Conservation (phyloP, 2,113 vertebrate species). For the Pitta sordida region DNA sequence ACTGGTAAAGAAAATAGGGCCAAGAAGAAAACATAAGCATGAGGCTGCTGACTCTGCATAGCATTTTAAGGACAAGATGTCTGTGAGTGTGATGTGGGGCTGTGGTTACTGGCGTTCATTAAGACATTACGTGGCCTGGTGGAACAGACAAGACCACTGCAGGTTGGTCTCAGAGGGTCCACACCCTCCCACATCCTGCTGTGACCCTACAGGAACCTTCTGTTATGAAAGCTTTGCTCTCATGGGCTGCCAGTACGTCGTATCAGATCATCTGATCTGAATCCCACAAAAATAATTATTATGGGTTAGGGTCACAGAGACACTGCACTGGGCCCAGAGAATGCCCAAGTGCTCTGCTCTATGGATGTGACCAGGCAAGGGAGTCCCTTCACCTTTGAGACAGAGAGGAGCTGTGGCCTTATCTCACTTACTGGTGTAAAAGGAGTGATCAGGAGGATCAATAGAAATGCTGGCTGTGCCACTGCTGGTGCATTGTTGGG, state of each 20-base stretch:
- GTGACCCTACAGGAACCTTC: not conserved
- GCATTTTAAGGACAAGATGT: not conserved
- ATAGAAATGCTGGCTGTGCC: not conserved
- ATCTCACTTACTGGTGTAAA: not conserved
- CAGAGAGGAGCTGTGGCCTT: not conserved
- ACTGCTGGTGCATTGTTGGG: not conserved
- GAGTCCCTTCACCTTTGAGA: not conserved
- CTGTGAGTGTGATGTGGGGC: not conserved
- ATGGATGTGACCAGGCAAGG: not conserved
- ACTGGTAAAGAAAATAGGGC: not conserved
- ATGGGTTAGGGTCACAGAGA: not conserved
- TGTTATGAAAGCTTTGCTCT: not conserved
- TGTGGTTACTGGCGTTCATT: fast-evolving
- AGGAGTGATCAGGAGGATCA: not conserved
- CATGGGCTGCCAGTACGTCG: not conserved
- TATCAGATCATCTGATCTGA: not conserved
- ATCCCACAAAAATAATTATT: not conserved
- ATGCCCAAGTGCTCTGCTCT: not conserved
- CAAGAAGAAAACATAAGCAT: not conserved
- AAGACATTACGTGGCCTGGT: not conserved
- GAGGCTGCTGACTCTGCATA: not conserved
- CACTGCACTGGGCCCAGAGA: not conserved
- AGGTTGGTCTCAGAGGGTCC: not conserved
- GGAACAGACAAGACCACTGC: not conserved
- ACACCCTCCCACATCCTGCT: not conserved